Percentiles rank a stretch among this genome's conserved stretches.
Evolutionary conservation across 2,797 vertebrate species (phyloP).

Genomic region (Paguma larvata): DNA sequence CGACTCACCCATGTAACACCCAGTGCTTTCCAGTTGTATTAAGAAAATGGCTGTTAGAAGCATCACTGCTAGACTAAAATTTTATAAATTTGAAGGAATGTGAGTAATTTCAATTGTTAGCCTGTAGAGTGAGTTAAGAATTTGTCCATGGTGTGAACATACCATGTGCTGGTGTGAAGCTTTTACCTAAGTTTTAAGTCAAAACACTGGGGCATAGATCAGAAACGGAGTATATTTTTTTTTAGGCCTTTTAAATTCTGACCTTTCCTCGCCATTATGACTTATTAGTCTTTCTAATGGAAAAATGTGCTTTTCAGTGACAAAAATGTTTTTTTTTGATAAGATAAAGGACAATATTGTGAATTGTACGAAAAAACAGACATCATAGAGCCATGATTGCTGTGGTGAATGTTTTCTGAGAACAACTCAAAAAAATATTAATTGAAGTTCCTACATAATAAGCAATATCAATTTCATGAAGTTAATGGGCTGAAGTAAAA

Average conservation of each 20-base stretch:
- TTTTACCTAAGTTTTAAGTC: background rate
- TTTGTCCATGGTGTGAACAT: background rate
- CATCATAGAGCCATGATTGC: background rate
- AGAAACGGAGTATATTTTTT: constrained; percentile 21
- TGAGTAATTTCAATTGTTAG: background rate
- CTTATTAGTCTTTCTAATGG: background rate
- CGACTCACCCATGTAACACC: background rate
- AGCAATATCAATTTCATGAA: background rate
- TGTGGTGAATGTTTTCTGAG: background rate
- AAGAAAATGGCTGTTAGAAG: background rate
- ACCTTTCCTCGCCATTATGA: background rate
- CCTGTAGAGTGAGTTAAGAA: background rate
- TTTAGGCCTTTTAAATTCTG: background rate
- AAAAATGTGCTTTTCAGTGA: background rate
- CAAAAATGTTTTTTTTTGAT: constrained; percentile 4
- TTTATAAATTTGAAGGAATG: background rate
- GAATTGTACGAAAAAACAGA: constrained; percentile 38
- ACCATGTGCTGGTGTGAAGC: background rate
- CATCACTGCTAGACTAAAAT: background rate
- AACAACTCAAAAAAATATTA: constrained; percentile 3
- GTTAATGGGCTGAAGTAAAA: constrained; percentile 14
- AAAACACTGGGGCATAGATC: background rate
- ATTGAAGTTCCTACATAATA: background rate
- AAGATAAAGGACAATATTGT: background rate
- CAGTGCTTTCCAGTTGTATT: background rate